A percentile compares a stretch with the other conserved stretches of the same genome.
Conservation (phyloP, 2,888 invertebrate species). For the Argyresthia goedartella region DNA sequence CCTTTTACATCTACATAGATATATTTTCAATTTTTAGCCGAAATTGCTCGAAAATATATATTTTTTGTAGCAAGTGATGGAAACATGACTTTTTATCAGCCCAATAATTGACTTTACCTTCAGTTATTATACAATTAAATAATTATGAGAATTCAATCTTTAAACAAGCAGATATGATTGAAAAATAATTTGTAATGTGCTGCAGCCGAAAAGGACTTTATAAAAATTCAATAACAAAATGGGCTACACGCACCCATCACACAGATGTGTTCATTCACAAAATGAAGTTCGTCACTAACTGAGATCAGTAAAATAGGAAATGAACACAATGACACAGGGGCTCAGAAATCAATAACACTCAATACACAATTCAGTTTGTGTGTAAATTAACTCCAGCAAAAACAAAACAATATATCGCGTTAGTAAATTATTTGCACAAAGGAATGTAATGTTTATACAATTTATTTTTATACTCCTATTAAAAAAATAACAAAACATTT, state of each 20-base stretch:
- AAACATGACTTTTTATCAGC: not conserved
- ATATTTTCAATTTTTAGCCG: conserved; percentile 38
- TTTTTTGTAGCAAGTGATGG: not conserved
- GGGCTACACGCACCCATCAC: not conserved
- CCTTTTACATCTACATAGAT: conserved; percentile 13
- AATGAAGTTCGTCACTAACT: not conserved
- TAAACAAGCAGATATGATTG: not conserved
- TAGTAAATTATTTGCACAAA: not conserved
- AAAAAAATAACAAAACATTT: not conserved
- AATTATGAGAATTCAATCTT: too few species aligned
- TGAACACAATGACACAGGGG: not conserved
- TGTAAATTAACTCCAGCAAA: not conserved
- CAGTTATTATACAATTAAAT: too few species aligned
- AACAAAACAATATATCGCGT: not conserved
- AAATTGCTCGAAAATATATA: conserved; percentile 31
- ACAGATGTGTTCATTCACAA: not conserved
- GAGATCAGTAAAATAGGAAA: conserved; percentile 1
- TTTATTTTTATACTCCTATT: not conserved
- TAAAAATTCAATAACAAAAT: not conserved
- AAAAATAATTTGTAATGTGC: not conserved
- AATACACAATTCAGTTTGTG: not conserved
- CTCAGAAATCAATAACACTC: not conserved
- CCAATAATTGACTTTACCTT: not conserved
- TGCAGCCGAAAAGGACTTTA: not conserved
- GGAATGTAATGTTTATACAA: not conserved